A percentile compares a stretch with the other conserved stretches of the same genome.
Evolutionary conservation across 1,140 invertebrate species (phyloP).

Genomic region (Ceratosolen solmsi): DNA sequence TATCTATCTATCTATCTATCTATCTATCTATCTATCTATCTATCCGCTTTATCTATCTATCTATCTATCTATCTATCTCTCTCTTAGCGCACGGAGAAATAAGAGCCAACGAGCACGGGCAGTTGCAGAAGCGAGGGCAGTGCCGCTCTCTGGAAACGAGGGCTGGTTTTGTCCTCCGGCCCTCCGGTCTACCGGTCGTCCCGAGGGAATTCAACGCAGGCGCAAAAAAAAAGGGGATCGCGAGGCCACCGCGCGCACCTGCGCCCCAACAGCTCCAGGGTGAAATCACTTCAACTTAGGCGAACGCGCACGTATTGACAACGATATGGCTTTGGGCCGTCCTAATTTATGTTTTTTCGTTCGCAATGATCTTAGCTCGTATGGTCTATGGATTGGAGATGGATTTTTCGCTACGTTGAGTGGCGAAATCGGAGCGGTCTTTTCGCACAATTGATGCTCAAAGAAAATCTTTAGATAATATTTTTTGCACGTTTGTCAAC

Average conservation of each 20-base stretch:
- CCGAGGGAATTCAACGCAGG: neutral
- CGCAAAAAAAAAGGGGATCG: neutral
- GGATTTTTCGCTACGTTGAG: too few relatives aligned
- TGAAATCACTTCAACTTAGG: neutral
- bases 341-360: neutral
- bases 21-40: neutral
- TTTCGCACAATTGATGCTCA: too few relatives aligned
- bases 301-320: too few relatives aligned
- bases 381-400: too few relatives aligned
- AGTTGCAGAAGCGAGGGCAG: neutral
- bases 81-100: neutral
- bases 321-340: too few relatives aligned
- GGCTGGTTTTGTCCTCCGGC: constrained; percentile 1
- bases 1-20: neutral
- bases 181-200: neutral
- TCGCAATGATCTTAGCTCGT: too few relatives aligned
- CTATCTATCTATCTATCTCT: neutral
- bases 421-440: too few relatives aligned
- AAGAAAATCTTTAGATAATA: too few relatives aligned
- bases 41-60: neutral
- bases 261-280: neutral
- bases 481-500: too few relatives aligned
- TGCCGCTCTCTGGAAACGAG: neutral
- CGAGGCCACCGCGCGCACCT: neutral
- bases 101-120: neutral